Evolutionary conservation across 2,113 vertebrate genomes (phyloP), one percentile per base, ranked within the genome.

Genomic region (Rhodinocichla rosea): DNA sequence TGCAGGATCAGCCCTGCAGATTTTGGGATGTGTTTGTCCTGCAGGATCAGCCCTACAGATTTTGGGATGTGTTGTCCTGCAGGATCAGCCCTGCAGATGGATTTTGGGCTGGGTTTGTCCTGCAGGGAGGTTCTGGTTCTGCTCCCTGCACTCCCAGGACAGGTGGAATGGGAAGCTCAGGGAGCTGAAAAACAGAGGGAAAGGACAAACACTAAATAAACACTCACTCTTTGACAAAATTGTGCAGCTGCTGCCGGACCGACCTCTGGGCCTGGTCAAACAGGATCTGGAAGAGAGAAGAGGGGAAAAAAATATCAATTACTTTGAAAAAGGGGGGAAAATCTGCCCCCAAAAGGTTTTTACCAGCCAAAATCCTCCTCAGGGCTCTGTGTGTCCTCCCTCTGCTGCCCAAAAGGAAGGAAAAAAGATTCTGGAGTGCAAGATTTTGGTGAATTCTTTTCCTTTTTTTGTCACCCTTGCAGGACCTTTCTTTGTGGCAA

Each of bases 191-290:
- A 19, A 2, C 32, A 6, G 53, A 16, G 4, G 7, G 52, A 2
- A 4, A 40, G 7, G 20, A 35, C 21, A 39, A 40, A 14, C 78
- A 98, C 99, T 99, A 23, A 37, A 13, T 77, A 99, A 37, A 11
- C 81, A 99, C 99, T 99, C 97, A 99, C 99, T 99, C 99, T 97
- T 99, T 99, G 53, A 99, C 98, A 92, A 99, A 99, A 92, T 98
- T 99, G 97, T 99, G 99, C 90, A 99, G 92, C 97, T 99, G 99
- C 91, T 99, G 99, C 90, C 99, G 98, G 55, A 99, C 99, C 1
- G 99, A 99, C 57, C 99, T 98, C 98, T 99, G 99, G 11, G 99
- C 99, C 97, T 99, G 99, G 96, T 99, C 99, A 39, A 99, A 99
- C 63, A 99, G 98, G 84, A 99, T 99, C 99, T 99, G 98, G 40